Conservation (phyloP, 2,797 vertebrate genomes). For the Chiloscyllium punctatum region DNA sequence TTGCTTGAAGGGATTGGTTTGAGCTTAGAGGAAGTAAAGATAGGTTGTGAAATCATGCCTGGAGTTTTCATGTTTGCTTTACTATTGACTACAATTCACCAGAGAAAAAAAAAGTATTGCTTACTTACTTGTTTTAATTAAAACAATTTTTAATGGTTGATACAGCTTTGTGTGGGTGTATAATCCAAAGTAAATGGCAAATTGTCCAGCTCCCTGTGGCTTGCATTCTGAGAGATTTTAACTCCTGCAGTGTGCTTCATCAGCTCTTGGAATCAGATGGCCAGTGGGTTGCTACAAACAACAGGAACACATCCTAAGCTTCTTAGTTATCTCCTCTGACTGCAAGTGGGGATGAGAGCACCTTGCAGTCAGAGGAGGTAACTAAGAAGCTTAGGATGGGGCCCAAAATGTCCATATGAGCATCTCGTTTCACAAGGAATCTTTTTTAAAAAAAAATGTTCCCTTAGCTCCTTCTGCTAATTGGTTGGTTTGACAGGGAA, state of each 20-base stretch:
- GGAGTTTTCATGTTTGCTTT: not conserved
- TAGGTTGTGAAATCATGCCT: not conserved
- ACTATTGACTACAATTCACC: not conserved
- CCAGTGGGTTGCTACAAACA: not conserved
- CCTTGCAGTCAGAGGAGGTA: not conserved
- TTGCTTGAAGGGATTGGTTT: not conserved
- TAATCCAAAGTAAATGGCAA: not conserved
- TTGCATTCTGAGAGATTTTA: not conserved
- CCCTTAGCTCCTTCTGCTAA: not conserved
- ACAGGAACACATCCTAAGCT: too few relatives aligned
- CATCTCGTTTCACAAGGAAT: not conserved
- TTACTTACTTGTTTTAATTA: too few relatives aligned
- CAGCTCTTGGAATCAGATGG: not conserved
- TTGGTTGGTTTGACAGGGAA: not conserved
- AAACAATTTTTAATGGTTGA: not conserved
- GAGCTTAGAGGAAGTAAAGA: not conserved
- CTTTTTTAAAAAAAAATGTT: not conserved
- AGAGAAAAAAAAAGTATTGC: not conserved
- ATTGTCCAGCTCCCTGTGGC: not conserved
- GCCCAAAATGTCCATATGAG: not conserved
- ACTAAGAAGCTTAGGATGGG: not conserved
- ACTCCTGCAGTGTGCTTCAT: not conserved
- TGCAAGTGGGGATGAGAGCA: not conserved
- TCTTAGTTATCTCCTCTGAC: too few relatives aligned
- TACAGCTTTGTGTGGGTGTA: not conserved